Evolutionary conservation across 2,888 invertebrate species (phyloP), one percentile per base, ranked within the genome.

Genomic region (Globia sparganii): DNA sequence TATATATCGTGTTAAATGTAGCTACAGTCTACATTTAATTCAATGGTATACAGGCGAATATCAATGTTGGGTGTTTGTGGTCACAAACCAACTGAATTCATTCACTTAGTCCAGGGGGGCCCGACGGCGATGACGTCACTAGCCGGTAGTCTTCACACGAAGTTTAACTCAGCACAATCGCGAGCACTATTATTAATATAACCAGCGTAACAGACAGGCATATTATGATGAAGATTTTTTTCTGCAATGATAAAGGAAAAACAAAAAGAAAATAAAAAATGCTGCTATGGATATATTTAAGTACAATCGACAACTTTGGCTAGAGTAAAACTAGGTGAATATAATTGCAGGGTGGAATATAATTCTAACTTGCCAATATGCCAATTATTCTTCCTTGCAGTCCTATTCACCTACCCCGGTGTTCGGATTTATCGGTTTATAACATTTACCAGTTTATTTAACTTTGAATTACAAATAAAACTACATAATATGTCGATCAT

Each of bases 181-280:
- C 95, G 93, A 98, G 97, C 96, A 98, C 96, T 96, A 98, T 97
- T 97, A 97, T 97, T 97, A 98, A 97, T 97, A 98, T 97, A 97
- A 98, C 97, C 97, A 98, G 96, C 96, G 97, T 97, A 96, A 98
- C 97, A 95, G 97, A 97, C 97, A 98, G 97, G 98, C 98, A 98
- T 97, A 98, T 97, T 96, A 98, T 97, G 97, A 98, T 98, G 97
- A 98, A 97, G 97, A 98, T 98, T 97, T 98, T 98, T 98, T 98
- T 98, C 98, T 98, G 98, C 94, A 97, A 98, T 97, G 96, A 97
- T 94, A 97, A 97, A 97, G 93, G 95, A 95, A 92, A 97, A 96
- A 94, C 91, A 93, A 96, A 95, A 95, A 95, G 89, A 93, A 96
- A 97, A 95, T 95, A 95, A 96, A 96, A 96, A 94, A 91, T 70